A percentile compares a stretch with the other conserved stretches of the same genome.
These are phyloP conservation scores for Drosophila subobscura DNA, from an alignment of 1,140 invertebrate genomes.

Conservation along the genomic window DNA sequence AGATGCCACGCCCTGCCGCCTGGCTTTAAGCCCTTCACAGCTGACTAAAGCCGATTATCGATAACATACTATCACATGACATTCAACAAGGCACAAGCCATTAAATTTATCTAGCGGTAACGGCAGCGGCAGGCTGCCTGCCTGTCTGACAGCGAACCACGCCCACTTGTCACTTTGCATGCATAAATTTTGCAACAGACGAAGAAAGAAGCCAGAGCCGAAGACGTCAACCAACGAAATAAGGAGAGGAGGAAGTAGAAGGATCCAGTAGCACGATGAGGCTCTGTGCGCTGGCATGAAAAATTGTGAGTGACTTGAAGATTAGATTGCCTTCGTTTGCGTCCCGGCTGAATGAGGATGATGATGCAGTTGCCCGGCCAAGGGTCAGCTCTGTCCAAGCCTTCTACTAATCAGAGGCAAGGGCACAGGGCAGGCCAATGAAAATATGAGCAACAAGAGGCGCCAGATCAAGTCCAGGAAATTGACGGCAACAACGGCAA, in stretches of 20 bases:
- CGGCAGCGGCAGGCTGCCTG: constrained; percentile 7
- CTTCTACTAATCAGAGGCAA: constrained; percentile 59
- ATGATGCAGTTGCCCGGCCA: constrained; percentile 8
- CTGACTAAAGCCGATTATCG: constrained; percentile 51
- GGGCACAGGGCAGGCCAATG: constrained; percentile 10
- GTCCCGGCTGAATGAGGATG: constrained; percentile 2
- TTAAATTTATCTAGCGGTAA: constrained; percentile 48
- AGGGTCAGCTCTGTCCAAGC: constrained; percentile 54
- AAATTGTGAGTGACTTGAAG: constrained; percentile 56
- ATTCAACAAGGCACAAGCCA: constrained; percentile 70
- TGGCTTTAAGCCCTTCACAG: constrained; percentile 29
- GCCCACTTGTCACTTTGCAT: constrained; percentile 64
- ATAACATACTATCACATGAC: constrained; percentile 59
- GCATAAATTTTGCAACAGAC: constrained; percentile 57
- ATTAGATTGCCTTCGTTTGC: constrained; percentile 20
- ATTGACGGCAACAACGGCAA: constrained; percentile 73
- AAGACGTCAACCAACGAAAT: constrained; percentile 47
- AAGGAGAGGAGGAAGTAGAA: no score
- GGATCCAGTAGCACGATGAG: constrained; percentile 6
- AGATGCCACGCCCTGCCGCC: neutral
- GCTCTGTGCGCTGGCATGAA: constrained; percentile 60
- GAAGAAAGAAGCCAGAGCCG: constrained; percentile 10
- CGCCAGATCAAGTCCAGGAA: constrained; percentile 55
- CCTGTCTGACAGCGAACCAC: constrained; percentile 17
- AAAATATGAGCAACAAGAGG: constrained; percentile 28